phyloP scores from a whole-genome alignment of 2,113 vertebrate species.

The Corythornis madagascariensis region DNA sequence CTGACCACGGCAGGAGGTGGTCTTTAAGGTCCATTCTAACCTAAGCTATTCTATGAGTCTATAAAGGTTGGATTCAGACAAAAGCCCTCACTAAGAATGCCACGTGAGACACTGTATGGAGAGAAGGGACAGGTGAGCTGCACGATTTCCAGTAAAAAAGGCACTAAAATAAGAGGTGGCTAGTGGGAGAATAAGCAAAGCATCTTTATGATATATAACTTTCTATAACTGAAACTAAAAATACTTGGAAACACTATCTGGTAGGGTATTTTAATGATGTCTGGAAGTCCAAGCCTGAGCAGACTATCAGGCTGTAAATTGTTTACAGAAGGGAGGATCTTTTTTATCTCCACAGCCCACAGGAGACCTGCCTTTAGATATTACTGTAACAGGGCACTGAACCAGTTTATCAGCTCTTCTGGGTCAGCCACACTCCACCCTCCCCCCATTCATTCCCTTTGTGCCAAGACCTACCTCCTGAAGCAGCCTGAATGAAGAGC shows the following conservation, averaged over 20 bases:
- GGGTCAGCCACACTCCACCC: not conserved
- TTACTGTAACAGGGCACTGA: not conserved
- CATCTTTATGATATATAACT: not conserved
- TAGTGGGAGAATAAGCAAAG: not conserved
- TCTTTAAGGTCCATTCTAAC: no score
- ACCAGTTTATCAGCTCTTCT: conserved; percentile 15
- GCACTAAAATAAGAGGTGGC: not conserved
- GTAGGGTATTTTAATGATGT: not conserved
- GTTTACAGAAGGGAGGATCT: not conserved
- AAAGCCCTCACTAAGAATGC: not conserved
- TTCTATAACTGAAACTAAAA: not conserved
- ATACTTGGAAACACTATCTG: not conserved
- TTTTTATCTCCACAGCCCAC: not conserved
- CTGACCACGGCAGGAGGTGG: no score
- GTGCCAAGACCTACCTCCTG: not conserved
- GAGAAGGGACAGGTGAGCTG: not conserved
- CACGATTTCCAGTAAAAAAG: not conserved
- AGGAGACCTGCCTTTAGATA: not conserved
- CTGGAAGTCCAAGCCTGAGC: not conserved
- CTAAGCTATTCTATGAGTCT: no score
- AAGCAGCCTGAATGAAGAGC: not conserved
- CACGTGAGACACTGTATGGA: not conserved
- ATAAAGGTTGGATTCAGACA: not conserved
- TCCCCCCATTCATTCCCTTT: not conserved
- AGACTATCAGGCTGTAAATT: not conserved